These are phyloP conservation scores for Dryobota labecula DNA, from an alignment of 2,888 invertebrate genomes.

Conservation along the genomic window DNA sequence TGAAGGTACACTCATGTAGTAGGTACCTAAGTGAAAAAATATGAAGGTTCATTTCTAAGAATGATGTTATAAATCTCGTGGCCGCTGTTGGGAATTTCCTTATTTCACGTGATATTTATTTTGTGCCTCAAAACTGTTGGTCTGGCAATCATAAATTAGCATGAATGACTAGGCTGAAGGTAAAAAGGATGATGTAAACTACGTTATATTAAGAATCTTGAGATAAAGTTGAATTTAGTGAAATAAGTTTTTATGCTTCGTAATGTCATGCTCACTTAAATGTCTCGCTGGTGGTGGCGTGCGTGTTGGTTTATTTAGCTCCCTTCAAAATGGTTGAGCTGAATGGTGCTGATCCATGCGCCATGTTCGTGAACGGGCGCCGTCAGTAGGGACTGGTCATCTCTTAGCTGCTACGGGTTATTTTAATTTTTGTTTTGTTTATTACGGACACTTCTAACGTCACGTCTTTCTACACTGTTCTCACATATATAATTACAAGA, in stretches of 20 bases:
- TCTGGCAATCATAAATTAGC: constrained; percentile 48
- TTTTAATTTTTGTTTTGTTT: no score
- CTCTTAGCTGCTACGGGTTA: no score
- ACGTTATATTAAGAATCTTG: constrained; percentile 12
- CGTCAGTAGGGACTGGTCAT: no score
- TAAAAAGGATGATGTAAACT: constrained; percentile 42
- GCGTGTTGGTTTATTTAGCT: no score
- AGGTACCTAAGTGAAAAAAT: constrained; percentile 16
- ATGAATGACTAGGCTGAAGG: constrained; percentile 54
- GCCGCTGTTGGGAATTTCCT: constrained; percentile 57
- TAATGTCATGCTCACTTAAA: no score
- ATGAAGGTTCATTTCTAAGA: constrained; percentile 51
- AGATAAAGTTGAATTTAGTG: constrained; percentile 7
- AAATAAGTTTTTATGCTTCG: constrained; percentile 17
- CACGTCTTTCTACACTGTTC: no score
- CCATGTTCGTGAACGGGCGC: no score
- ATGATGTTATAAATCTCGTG: constrained; percentile 27
- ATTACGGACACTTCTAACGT: no score
- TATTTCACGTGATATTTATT: constrained; percentile 49
- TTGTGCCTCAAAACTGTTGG: constrained; percentile 40
- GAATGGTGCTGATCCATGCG: no score
- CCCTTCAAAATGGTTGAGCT: no score
- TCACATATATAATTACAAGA: no score
- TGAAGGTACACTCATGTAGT: background rate
- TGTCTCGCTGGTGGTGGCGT: no score